Evolutionary conservation across 2,888 invertebrate species (phyloP).

Genomic region (Dorcus parallelipipedus): DNA sequence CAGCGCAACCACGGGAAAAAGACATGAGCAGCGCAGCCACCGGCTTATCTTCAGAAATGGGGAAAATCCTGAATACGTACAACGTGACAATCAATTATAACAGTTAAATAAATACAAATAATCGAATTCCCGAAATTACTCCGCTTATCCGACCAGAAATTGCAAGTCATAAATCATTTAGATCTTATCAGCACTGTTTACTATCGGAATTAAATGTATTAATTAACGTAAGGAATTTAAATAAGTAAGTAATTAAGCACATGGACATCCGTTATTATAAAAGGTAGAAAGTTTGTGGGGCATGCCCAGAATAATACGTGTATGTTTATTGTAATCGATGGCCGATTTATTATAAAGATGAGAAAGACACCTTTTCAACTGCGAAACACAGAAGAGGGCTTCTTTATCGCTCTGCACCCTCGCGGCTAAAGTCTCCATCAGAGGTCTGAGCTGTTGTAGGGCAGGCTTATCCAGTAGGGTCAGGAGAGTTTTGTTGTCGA

Average conservation of each 20-base stretch:
- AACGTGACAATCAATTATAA: background rate
- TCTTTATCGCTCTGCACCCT: constrained; percentile 91
- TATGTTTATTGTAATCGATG: too few species aligned
- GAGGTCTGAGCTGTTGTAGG: constrained; percentile 67
- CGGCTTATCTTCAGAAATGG: constrained; percentile 53
- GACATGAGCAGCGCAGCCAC: constrained; percentile 71
- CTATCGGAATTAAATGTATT: too few species aligned
- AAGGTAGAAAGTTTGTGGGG: too few species aligned
- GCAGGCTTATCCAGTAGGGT: constrained; percentile 82
- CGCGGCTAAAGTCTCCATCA: constrained; percentile 67
- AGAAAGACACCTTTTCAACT: constrained; percentile 53
- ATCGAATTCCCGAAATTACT: background rate
- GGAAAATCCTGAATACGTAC: constrained; percentile 37
- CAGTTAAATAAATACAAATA: background rate
- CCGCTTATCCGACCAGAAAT: background rate
- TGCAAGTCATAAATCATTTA: too few species aligned
- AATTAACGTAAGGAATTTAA: too few species aligned
- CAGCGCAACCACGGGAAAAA: constrained; percentile 70
- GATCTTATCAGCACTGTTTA: too few species aligned
- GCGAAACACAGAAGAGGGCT: constrained; percentile 69
- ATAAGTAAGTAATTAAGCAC: too few species aligned
- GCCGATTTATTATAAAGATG: background rate
- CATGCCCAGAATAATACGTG: too few species aligned
- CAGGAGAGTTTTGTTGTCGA: constrained; percentile 86
- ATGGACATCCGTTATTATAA: too few species aligned